phyloP scores from a whole-genome alignment of 2,113 vertebrate genomes.

The Apodemus sylvaticus region DNA sequence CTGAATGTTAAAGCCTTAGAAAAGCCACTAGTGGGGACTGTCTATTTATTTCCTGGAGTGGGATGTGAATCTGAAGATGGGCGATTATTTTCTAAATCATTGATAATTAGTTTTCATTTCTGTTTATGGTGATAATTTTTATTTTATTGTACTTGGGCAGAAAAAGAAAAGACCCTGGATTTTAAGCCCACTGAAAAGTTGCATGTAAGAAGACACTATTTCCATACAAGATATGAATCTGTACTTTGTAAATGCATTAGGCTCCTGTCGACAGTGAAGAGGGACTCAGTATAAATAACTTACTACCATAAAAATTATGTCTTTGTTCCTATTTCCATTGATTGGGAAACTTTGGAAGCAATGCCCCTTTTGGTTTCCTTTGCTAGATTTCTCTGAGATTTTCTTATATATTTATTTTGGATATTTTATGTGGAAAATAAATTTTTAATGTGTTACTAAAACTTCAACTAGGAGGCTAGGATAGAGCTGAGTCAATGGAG shows the following conservation, averaged over 20 bases:
- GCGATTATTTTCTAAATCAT: conserved; percentile 64
- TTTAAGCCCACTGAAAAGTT: neutral
- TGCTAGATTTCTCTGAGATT: neutral
- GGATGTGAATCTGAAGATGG: conserved; percentile 43
- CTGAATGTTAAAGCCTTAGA: conserved; percentile 81
- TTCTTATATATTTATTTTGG: neutral
- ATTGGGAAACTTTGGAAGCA: neutral
- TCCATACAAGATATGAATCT: neutral
- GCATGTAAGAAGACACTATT: neutral
- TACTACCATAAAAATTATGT: fast-evolving
- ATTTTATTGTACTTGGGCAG: neutral
- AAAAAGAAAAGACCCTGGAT: neutral
- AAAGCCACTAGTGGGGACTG: conserved; percentile 69
- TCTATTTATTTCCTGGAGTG: conserved; percentile 53
- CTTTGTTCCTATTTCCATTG: neutral
- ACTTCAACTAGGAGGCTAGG: neutral
- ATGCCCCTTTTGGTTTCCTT: neutral
- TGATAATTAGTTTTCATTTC: conserved; percentile 67
- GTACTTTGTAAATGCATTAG: neutral
- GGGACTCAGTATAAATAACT: fast-evolving
- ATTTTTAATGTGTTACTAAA: neutral
- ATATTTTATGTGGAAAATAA: neutral
- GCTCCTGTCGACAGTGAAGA: neutral
- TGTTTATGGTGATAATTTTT: conserved; percentile 45
- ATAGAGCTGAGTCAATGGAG: neutral